These are phyloP conservation scores for Henicopernis longicauda DNA, from an alignment of 2,113 vertebrate species.

Conservation along the genomic window DNA sequence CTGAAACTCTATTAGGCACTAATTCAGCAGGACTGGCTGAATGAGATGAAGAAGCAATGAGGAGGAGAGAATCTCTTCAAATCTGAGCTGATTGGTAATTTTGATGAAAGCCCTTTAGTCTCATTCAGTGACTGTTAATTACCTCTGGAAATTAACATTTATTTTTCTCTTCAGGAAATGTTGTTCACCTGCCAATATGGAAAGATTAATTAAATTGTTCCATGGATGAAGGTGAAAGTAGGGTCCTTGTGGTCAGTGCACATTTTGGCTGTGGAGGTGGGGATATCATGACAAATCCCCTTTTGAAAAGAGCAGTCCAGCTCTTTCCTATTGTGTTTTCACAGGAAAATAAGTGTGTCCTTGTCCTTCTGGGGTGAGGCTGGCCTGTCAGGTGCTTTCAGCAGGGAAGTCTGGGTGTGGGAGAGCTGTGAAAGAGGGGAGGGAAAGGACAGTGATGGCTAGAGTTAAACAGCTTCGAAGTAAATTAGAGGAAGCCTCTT, in stretches of 20 bases:
- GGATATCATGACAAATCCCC: not conserved
- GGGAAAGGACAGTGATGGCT: not conserved
- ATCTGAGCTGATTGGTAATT: constrained; percentile 62
- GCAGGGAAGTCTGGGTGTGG: not conserved
- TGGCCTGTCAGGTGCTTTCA: not conserved
- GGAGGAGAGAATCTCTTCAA: constrained; percentile 63
- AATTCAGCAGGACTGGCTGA: constrained; percentile 57
- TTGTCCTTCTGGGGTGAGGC: not conserved
- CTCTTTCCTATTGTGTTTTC: not conserved
- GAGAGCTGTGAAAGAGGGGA: not conserved
- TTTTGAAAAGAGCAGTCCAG: not conserved
- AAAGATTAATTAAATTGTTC: constrained; percentile 49
- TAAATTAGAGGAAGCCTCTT: not conserved
- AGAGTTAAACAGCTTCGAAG: not conserved
- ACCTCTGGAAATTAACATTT: constrained; percentile 60
- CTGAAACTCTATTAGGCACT: constrained; percentile 62
- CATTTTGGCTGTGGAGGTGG: not conserved
- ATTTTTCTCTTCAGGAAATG: constrained; percentile 60
- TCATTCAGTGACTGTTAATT: constrained; percentile 58
- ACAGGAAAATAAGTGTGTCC: not conserved
- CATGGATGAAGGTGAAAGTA: constrained; percentile 14
- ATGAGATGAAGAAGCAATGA: constrained; percentile 61
- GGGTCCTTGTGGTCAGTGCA: not conserved
- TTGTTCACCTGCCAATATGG: constrained; percentile 27
- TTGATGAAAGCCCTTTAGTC: constrained; percentile 59